These are phyloP conservation scores for Conomelus anceps DNA, from an alignment of 2,888 invertebrate genomes.

Conservation along the genomic window DNA sequence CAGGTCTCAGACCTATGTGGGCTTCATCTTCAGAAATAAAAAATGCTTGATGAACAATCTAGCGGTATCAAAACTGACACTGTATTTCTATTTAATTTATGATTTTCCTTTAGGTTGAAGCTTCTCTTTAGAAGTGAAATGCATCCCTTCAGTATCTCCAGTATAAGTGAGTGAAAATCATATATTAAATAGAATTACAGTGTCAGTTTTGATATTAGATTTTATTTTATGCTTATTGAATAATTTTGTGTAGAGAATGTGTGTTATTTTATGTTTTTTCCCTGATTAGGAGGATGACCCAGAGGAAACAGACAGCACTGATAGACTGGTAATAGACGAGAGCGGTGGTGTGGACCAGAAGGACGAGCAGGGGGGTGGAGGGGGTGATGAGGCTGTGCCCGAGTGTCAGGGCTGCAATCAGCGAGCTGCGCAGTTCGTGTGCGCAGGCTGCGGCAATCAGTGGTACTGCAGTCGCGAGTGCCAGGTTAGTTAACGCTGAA, in stretches of 20 bases:
- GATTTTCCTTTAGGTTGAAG: too few species aligned
- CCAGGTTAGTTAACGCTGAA: slow-evolving; percentile 59
- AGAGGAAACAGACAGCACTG: slow-evolving; percentile 46
- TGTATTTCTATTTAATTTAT: too few species aligned
- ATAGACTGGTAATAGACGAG: slow-evolving; percentile 45
- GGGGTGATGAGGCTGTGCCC: slow-evolving; percentile 49
- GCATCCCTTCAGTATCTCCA: too few species aligned
- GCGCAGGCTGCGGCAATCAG: slow-evolving; percentile 84
- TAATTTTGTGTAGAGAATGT: not conserved
- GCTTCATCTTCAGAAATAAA: too few species aligned
- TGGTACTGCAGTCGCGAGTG: slow-evolving; percentile 93
- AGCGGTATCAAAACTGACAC: too few species aligned
- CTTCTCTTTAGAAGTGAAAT: too few species aligned
- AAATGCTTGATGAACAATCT: too few species aligned
- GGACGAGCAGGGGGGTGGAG: slow-evolving; percentile 41
- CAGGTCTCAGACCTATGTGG: too few species aligned
- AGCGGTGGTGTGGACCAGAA: slow-evolving; percentile 38
- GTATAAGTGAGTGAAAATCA: too few species aligned
- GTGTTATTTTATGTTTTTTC: not conserved
- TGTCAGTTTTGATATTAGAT: too few species aligned
- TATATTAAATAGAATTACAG: too few species aligned
- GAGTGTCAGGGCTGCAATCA: slow-evolving; percentile 81
- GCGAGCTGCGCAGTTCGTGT: slow-evolving; percentile 76
- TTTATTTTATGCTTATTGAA: not conserved
- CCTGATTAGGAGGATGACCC: slow-evolving; percentile 46